A percentile compares a stretch with the other conserved stretches of the same genome.
Evolutionary conservation across 2,797 vertebrate genomes (phyloP).

Genomic region (Eurystomus glaucurus): DNA sequence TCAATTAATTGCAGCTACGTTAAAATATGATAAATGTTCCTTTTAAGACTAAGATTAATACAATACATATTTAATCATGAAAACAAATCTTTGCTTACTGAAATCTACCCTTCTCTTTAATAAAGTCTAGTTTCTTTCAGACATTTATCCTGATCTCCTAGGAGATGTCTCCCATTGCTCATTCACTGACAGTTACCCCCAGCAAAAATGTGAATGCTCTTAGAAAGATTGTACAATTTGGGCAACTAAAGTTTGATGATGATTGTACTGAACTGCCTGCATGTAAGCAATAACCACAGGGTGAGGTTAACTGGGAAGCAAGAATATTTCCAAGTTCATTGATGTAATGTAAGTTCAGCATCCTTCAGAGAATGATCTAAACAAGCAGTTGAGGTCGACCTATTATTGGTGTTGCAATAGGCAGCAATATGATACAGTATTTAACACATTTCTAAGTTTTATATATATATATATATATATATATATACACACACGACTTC

Average conservation of each 20-base stretch:
- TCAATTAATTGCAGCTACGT: not conserved
- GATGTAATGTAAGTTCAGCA: not conserved
- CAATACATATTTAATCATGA: not conserved
- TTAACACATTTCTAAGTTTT: not conserved
- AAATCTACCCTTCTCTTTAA: not conserved
- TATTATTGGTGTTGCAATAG: not conserved
- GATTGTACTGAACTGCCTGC: not conserved
- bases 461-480: no score
- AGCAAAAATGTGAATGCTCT: not conserved
- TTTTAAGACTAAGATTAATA: not conserved
- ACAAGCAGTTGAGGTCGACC: not conserved
- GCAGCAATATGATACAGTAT: not conserved
- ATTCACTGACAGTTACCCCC: not conserved
- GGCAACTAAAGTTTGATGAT: not conserved
- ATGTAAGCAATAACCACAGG: not conserved
- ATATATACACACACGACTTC: not conserved
- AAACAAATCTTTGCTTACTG: not conserved
- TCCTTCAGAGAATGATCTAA: not conserved
- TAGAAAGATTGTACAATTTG: not conserved
- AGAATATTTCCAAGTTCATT: not conserved
- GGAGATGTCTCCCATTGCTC: not conserved
- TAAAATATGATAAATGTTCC: not conserved
- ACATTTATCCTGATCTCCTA: not conserved
- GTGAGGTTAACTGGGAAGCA: not conserved
- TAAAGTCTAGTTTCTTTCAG: not conserved